Base-by-base conservation (phyloP, 2,888 invertebrate species). In the Anthophora plumipes region DNA sequence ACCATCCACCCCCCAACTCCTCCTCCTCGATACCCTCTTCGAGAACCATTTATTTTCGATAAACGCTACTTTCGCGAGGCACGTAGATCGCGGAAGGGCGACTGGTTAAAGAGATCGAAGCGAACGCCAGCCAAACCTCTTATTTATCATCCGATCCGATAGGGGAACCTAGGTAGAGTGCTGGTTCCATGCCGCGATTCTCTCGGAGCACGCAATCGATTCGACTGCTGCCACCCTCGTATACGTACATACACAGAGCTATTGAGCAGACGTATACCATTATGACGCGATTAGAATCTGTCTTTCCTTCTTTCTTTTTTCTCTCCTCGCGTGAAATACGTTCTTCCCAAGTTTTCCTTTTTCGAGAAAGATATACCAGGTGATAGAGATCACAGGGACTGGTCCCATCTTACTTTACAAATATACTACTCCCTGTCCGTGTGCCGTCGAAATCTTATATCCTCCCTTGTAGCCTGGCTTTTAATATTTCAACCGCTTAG, bases 401-500 rank as follows among this genome's bases (percentile, higher is more conserved):
- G n/a, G n/a, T n/a, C n/a, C n/a, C n/a, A n/a, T n/a, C n/a, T n/a
- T n/a, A n/a, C n/a, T n/a, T n/a, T n/a, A n/a, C n/a, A n/a, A n/a
- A n/a, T n/a, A n/a, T n/a, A n/a, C n/a, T n/a, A n/a, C n/a, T n/a
- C n/a, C 43, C 55, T 20, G 46, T 46, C 55, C 31, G 46, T 46
- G 57, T 54, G 48, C 54, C 57, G 39, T 9, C 20, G 31, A 48
- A 69, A 55, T 64, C 66, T 54, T 41, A 4, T 31, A 31, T 22
- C 64, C 20, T n/a, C 17, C 46, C 57, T 39, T 78, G 39, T 20
- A 68, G 67, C 48, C 70, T 48, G 61, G 55, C 70, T 82, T 84
- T 85, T 80, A 79, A 85, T 85, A 81, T 77, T 73, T 73, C 77
- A 71, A 63, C 66, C 75, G 67, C 77, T 82, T 80, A 73, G 75